Evolutionary conservation across 1,140 invertebrate genomes (phyloP), one percentile per base, ranked within the genome.

Genomic region (Dryas iulia): DNA sequence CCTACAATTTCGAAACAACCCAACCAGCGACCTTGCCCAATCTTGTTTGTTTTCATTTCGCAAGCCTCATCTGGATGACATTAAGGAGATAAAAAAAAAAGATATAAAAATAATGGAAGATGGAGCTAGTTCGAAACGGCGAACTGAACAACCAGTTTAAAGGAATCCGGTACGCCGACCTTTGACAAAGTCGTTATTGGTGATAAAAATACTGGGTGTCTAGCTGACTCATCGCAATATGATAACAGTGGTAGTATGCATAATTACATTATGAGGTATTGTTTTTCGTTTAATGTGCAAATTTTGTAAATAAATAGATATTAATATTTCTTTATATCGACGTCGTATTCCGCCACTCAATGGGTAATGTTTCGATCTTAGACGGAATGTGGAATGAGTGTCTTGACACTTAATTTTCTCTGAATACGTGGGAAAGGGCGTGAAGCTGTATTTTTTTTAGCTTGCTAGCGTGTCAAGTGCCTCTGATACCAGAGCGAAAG

Each of bases 141-240:
- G 69, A 76, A 74, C 57, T 74, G 61, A 71, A 39, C 76, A 76
- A 81, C 82, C 77, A 68, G 81, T 83, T 82, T 71, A 31, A 71
- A 72, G 77, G 80, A 84, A 84, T 84, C 80, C 77, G 71, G 78
- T 78, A 64, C 74, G 73, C 62, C 82, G 79, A 84, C 79, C 80
- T 84, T 84, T 81, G 82, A 84, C 80, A 84, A 84, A 73, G 82
- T 81, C 80, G 61, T 68, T 68, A 78, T 66, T 66, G 47, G 35
- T 75, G 63, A 70, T 59, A 33, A 69, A 65, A 72, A 68, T 69
- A 69, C 60, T 18, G 28, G 56, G 56, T 63, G 59, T 73, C 58
- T 69, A 66, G 59, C 66, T 63, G 72, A 70, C 39, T 67, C 72
- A 70, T 56, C 23, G 24, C 23, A 5, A 6, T 23, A n/a, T 54